Conservation (phyloP, 2,888 invertebrate species). For the Drosophila barbarae region DNA sequence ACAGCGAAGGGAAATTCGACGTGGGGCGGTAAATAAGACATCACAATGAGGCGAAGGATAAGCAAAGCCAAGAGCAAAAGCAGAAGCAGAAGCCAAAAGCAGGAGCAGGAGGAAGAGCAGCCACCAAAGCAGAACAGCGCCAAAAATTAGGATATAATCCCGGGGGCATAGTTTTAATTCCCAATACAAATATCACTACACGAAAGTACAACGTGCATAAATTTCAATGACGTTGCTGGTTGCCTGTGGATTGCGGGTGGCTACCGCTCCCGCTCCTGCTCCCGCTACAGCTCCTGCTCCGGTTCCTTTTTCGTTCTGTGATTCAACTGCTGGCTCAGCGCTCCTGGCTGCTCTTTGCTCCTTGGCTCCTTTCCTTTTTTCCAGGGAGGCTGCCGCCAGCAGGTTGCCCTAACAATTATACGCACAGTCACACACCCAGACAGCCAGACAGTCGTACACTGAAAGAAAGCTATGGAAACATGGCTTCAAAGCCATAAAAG, state of each 20-base stretch:
- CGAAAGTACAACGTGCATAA: slow-evolving; percentile 73
- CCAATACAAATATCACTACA: slow-evolving; percentile 75
- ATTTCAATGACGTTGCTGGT: slow-evolving; percentile 69
- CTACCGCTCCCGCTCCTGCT: slow-evolving; percentile 1
- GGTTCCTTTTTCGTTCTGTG: slow-evolving; percentile 7
- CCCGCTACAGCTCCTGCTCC: background rate
- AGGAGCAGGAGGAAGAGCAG: background rate
- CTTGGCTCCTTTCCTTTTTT: slow-evolving; percentile 10
- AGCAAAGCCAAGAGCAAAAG: background rate
- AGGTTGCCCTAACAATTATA: slow-evolving; percentile 62
- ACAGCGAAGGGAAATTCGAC: slow-evolving; percentile 11
- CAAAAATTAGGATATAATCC: slow-evolving; percentile 73
- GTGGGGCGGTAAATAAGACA: slow-evolving; percentile 28
- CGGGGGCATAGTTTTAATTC: slow-evolving; percentile 74
- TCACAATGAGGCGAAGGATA: slow-evolving; percentile 9
- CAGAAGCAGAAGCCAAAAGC: background rate
- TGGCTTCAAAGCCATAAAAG: too few relatives aligned
- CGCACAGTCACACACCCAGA: slow-evolving; percentile 63
- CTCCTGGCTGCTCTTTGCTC: slow-evolving; percentile 41
- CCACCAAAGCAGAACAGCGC: slow-evolving; percentile 44
- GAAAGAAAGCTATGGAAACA: background rate
- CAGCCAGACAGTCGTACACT: slow-evolving; percentile 21
- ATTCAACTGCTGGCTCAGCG: slow-evolving; percentile 58
- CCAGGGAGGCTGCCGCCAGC: slow-evolving; percentile 28
- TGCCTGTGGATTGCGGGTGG: slow-evolving; percentile 39